Evolutionary conservation across 2,888 invertebrate species (phyloP), one percentile per base, ranked within the genome.

Genomic region (Chloroclysta siterata): DNA sequence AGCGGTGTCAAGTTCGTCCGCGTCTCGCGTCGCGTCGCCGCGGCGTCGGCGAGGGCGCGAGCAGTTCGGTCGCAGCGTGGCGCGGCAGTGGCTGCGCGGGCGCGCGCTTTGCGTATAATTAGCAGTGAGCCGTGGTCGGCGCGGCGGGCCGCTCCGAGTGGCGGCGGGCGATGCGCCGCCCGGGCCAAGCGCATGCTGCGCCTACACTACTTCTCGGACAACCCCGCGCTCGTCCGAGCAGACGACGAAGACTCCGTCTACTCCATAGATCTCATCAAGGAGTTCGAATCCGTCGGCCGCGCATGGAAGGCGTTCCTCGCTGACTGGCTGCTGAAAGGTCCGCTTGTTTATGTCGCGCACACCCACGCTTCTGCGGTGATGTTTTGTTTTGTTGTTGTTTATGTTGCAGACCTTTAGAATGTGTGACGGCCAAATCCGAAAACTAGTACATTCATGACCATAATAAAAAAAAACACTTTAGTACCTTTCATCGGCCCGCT

Each of bases 241-340:
- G 92, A 94, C 83, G 93, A 88, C 80, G 93, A 94, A 79, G 92
- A 93, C 73, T 90, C 94, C 73, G 96, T 96, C 79, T 97, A 97
- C 91, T 95, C 96, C 73, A 93, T 96, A 87, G 97, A 97, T 85
- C 95, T 97, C 87, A 97, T 97, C 92, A 97, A 97, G 93, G 97
- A 97, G 91, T 97, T 97, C 89, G 97, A 97, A 82, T 94, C 95
- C 71, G 94, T 96, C 75, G 95, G 96, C 75, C 95, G 95, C 73
- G 95, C 95, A 63, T 96, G 96, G 94, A 96, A 96, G 88, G 95
- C 95, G 79, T 95, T 95, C 91, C 94, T 97, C 78, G 95, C 95
- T 72, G 96, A 96, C 85, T 93, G 95, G 80, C 93, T 97, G 73
- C 85, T 89, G 74, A 82, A 90, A 91, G 91, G 91, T 90, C 87